phyloP scores from a whole-genome alignment of 1,140 invertebrate genomes.

The Polypedilum vanderplanki region DNA sequence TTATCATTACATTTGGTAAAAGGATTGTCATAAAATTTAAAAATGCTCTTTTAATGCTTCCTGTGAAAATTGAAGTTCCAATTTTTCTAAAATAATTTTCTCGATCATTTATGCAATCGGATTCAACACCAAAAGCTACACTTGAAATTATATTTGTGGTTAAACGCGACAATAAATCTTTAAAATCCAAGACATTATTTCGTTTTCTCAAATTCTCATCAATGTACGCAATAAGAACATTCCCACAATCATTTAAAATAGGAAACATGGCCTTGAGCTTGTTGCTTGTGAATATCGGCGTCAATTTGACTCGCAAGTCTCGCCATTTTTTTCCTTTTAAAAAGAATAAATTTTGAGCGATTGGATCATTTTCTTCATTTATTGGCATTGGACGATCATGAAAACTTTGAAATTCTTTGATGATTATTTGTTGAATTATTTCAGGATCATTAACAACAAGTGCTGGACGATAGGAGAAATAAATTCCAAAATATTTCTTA shows the following conservation, averaged over 20 bases:
- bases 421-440: conserved; percentile 35
- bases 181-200: background rate
- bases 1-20: conserved; percentile 33
- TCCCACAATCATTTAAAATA: background rate
- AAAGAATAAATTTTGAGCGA: conserved; percentile 48
- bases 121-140: conserved; percentile 41
- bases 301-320: conserved; percentile 51
- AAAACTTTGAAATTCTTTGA: conserved; percentile 53
- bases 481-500: background rate
- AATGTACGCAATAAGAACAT: background rate
- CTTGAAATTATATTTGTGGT: conserved; percentile 40
- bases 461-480: background rate
- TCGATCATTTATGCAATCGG: conserved; percentile 36
- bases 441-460: background rate
- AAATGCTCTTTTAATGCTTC: conserved; percentile 29
- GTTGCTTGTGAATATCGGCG: conserved; percentile 53
- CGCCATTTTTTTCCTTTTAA: conserved; percentile 52
- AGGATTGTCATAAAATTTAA: conserved; percentile 34
- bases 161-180: conserved; percentile 35
- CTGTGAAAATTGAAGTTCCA: conserved; percentile 35
- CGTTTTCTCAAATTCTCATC: background rate
- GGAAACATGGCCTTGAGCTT: conserved; percentile 36
- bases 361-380: conserved; percentile 46
- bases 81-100: conserved; percentile 36
- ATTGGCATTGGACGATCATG: conserved; percentile 45